Evolutionary conservation across 2,113 vertebrate genomes (phyloP).

Genomic region (Chroicocephalus ridibundus): DNA sequence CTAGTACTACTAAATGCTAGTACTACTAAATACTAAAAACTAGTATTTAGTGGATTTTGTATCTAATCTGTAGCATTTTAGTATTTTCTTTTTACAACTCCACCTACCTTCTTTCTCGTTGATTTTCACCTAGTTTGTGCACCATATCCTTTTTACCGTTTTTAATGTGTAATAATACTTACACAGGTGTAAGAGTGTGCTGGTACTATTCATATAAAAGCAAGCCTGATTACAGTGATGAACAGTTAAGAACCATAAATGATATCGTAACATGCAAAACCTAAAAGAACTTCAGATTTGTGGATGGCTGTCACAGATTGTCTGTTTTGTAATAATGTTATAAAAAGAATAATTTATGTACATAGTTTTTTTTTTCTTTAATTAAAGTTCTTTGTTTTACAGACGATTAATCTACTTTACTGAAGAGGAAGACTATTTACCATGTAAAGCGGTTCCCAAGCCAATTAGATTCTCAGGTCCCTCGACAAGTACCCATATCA

Average conservation of each 20-base stretch:
- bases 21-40: neutral
- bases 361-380: neutral
- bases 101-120: neutral
- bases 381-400: slow-evolving; percentile 20
- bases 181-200: neutral
- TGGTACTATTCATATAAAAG: neutral
- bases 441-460: slow-evolving; percentile 47
- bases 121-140: neutral
- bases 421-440: slow-evolving; percentile 25
- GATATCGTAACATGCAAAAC: neutral
- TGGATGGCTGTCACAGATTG: neutral
- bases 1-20: too few relatives aligned
- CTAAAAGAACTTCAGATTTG: neutral
- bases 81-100: neutral
- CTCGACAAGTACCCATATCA: slow-evolving; percentile 74
- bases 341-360: neutral
- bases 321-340: neutral
- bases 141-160: neutral
- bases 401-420: slow-evolving; percentile 26
- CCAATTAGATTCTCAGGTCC: slow-evolving; percentile 72
- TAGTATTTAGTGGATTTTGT: neutral
- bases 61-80: neutral
- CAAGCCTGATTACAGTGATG: neutral
- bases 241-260: neutral
- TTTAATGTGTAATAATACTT: neutral